Conservation (phyloP, 1,140 invertebrate species). For the Polypedilum pembai region DNA sequence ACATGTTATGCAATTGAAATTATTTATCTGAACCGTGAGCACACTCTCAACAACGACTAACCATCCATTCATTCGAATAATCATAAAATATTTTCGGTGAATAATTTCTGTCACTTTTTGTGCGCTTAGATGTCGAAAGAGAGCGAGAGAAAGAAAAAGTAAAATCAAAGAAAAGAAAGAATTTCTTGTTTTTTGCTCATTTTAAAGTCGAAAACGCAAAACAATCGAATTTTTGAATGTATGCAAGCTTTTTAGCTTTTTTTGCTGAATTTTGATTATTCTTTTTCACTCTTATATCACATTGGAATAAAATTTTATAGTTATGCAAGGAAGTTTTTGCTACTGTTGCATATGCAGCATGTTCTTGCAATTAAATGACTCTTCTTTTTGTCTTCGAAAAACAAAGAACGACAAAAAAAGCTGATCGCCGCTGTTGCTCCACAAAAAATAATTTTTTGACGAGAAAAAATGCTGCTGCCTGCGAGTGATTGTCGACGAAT, state of each 20-base stretch:
- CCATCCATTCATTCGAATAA: neutral
- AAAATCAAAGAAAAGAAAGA: neutral
- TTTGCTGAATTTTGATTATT: neutral
- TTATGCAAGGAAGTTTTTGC: constrained; percentile 15
- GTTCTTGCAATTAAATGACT: constrained; percentile 5
- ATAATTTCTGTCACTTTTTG: constrained; percentile 14
- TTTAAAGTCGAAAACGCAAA: constrained; percentile 6
- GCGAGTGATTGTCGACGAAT: constrained; percentile 2
- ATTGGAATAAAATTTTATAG: constrained; percentile 19
- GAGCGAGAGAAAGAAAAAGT: neutral
- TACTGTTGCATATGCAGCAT: constrained; percentile 7
- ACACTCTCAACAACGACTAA: neutral
- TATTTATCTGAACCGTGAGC: neutral
- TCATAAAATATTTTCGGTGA: constrained; percentile 19
- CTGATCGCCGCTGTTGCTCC: neutral
- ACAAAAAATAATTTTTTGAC: neutral
- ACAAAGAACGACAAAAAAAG: neutral
- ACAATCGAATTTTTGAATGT: constrained; percentile 18
- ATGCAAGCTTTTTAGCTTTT: neutral
- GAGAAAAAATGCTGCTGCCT: neutral
- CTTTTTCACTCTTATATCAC: neutral
- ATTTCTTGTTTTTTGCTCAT: neutral
- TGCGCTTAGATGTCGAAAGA: constrained; percentile 9
- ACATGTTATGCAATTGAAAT: neutral
- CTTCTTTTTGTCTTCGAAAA: too few relatives aligned